Conservation (phyloP, 2,888 invertebrate genomes). For the Endomychus coccineus region DNA sequence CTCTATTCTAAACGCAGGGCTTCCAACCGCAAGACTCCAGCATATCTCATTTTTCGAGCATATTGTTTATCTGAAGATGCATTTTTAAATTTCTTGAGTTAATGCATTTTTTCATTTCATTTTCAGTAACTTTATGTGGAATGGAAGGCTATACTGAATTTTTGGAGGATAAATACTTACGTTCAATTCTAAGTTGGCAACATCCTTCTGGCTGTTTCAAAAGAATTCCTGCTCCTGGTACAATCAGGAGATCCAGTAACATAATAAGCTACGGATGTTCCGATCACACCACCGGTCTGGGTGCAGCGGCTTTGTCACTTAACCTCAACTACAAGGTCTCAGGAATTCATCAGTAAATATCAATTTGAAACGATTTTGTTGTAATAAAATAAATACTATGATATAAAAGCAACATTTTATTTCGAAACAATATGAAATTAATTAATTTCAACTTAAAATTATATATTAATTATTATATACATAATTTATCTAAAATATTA, state of each 20-base stretch:
- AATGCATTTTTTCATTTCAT: conserved; percentile 19
- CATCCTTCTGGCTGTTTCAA: conserved; percentile 40
- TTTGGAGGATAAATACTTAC: conserved; percentile 34
- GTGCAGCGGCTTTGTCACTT: conserved; percentile 38
- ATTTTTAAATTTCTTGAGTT: conserved; percentile 3
- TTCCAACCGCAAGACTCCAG: no score
- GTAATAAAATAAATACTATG: no score
- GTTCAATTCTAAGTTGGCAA: conserved; percentile 40
- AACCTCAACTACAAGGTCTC: conserved; percentile 28
- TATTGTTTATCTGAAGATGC: neutral
- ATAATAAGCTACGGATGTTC: conserved; percentile 40
- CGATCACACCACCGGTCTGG: conserved; percentile 44
- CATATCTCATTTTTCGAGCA: no score
- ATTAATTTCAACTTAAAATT: no score
- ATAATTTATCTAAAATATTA: no score
- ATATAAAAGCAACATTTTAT: no score
- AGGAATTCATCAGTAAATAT: no score
- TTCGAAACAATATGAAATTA: no score
- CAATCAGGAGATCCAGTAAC: conserved; percentile 30
- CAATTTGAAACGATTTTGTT: no score
- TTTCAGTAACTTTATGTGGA: conserved; percentile 46
- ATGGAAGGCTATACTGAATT: conserved; percentile 46
- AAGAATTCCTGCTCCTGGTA: conserved; percentile 15
- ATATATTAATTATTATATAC: no score
- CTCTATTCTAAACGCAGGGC: no score